phyloP scores from a whole-genome alignment of 2,113 vertebrate species.

The Tragelaphus scriptus region DNA sequence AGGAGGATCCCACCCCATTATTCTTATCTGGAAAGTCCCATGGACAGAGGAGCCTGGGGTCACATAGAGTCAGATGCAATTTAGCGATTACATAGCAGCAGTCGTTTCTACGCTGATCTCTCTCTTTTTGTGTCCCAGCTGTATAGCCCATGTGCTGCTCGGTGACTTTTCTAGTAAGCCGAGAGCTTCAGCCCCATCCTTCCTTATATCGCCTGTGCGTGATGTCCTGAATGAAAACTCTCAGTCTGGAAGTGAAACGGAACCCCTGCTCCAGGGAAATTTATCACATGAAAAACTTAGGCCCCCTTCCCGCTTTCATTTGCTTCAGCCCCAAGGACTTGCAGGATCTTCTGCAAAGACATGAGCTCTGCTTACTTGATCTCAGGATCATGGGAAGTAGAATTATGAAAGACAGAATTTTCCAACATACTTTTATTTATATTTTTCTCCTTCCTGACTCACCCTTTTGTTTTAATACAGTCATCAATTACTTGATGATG shows the following conservation, averaged over 20 bases:
- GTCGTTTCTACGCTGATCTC: background rate
- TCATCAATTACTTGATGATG: background rate
- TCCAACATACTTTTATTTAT: background rate
- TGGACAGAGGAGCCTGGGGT: background rate
- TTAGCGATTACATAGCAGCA: background rate
- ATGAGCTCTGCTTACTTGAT: background rate
- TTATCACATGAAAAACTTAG: background rate
- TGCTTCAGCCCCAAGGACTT: background rate
- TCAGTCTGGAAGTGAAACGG: background rate
- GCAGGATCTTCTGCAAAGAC: background rate
- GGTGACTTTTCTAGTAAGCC: background rate
- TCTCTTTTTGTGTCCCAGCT: background rate
- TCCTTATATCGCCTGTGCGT: background rate
- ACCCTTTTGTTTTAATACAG: background rate
- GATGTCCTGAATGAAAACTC: background rate
- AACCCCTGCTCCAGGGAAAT: background rate
- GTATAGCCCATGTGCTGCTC: background rate
- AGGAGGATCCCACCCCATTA: background rate
- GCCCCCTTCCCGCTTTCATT: background rate
- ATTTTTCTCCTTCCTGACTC: background rate
- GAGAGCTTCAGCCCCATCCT: background rate
- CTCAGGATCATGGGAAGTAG: background rate
- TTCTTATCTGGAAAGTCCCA: background rate
- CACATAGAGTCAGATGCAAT: rapidly evolving
- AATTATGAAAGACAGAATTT: background rate